Base-by-base conservation (phyloP, 2,888 invertebrate species). In the Lepeophtheirus nordmannii region DNA sequence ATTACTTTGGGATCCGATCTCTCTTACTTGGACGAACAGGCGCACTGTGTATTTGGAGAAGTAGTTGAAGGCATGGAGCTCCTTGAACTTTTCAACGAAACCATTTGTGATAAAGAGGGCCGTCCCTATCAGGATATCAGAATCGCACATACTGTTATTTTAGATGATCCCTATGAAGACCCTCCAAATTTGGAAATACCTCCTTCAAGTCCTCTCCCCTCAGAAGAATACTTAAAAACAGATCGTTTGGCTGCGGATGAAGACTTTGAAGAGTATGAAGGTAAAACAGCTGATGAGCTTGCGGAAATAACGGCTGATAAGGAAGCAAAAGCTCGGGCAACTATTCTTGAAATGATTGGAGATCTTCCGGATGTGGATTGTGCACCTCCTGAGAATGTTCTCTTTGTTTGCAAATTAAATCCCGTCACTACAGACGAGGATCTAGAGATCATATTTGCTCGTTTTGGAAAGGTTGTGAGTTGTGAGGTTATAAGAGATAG, bases 321-420 rank as follows among this genome's bases (percentile, higher is more conserved):
- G 70, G 97, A 98, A 76, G 96, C 96, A 0, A 89, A 89, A 77
- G 93, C 97, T 1, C 82, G 96, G 71, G 97, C 98, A 0, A 94
- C 96, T 23, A 91, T 98, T 71, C 79, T 99, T 56, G 97, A 97
- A 80, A 97, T 99, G 80, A 91, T 97, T 23, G 97, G 97, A 0
- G 98, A 98, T 76, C 80, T 98, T 67, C 96, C 96, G 0, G 89
- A 94, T 79, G 96, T 91, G 14, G 96, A 98, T 68, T 87, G 94
- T 76, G 92, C 91, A 9, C 98, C 98, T 0, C 96, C 97, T 10
- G 98, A 99, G 78, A 97, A 98, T 80, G 96, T 99, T 1, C 79
- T 99, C 0, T 99, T 99, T 79, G 92, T 99, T 39, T 99, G 98
- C 76, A 99, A 98, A 78, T 79, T 99, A 22, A 98, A 99, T 79